Conservation (phyloP, 2,797 vertebrate genomes). For the Centropyge bicolor region DNA sequence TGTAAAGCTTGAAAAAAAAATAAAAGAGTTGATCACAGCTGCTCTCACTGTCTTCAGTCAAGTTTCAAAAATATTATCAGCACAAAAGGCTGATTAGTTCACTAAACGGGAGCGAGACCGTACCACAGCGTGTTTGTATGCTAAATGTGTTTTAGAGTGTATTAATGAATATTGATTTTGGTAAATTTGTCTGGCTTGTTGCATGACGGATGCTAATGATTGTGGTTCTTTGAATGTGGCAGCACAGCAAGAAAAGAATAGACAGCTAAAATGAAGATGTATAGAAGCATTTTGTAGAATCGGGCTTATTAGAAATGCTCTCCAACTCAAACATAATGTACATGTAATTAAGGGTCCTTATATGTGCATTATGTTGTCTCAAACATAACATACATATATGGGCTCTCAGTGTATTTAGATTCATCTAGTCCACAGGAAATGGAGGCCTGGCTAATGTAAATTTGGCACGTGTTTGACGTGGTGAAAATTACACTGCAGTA, state of each 20-base stretch:
- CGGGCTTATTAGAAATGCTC: neutral
- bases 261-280: neutral
- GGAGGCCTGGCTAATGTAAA: conserved; percentile 37
- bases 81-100: neutral
- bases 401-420: conserved; percentile 50
- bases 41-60: neutral
- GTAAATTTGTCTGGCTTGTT: neutral
- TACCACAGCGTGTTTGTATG: neutral
- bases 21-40: conserved; percentile 11
- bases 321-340: conserved; percentile 43
- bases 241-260: neutral
- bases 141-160: neutral
- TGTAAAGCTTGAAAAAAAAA: conserved; percentile 4
- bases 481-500: conserved; percentile 34
- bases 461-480: conserved; percentile 53
- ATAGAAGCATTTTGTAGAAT: neutral
- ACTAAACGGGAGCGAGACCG: neutral
- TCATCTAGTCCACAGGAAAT: conserved; percentile 63
- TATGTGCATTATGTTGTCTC: conserved; percentile 23
- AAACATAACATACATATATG: conserved; percentile 49
- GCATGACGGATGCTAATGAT: neutral
- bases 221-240: neutral
- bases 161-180: neutral
- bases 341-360: conserved; percentile 9
- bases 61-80: neutral